Evolutionary conservation across 2,113 vertebrate genomes (phyloP).

Genomic region (Dryoscopus gambensis): DNA sequence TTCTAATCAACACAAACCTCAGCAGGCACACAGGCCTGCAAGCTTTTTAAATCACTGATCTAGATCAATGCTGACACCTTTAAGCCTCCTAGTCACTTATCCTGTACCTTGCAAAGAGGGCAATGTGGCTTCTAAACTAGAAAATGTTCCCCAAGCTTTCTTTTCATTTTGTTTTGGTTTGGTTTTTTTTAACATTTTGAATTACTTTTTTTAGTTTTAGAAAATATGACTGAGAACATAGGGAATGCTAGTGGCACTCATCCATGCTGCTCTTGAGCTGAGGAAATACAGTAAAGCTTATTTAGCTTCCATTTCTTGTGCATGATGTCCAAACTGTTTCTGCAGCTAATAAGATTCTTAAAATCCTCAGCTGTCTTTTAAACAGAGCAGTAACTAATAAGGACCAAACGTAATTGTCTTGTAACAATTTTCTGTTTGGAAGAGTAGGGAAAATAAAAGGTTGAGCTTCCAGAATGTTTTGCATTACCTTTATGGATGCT

Average conservation of each 20-base stretch:
- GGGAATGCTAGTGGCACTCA: not conserved
- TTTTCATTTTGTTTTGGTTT: fast-evolving
- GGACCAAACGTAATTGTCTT: not conserved
- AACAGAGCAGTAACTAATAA: not conserved
- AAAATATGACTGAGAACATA: not conserved
- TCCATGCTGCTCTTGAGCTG: not conserved
- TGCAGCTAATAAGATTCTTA: not conserved
- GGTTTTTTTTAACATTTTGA: not conserved
- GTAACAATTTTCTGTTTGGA: not conserved
- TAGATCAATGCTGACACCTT: not conserved
- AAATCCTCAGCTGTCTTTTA: not conserved
- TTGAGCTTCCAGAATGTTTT: not conserved
- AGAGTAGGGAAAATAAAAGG: not conserved
- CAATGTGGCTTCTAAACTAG: not conserved
- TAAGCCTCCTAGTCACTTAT: not conserved
- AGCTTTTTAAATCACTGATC: not conserved
- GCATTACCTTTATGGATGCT: not conserved
- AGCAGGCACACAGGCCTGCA: not conserved
- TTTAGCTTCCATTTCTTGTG: not conserved
- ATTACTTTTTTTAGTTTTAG: not conserved
- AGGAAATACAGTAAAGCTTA: not conserved
- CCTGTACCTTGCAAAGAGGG: not conserved
- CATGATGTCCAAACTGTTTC: not conserved
- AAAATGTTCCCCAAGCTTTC: not conserved
- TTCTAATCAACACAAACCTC: not conserved